A percentile compares a stretch with the other conserved stretches of the same genome.
Conservation (phyloP, 2,113 vertebrate species). For the Mus spicilegus region DNA sequence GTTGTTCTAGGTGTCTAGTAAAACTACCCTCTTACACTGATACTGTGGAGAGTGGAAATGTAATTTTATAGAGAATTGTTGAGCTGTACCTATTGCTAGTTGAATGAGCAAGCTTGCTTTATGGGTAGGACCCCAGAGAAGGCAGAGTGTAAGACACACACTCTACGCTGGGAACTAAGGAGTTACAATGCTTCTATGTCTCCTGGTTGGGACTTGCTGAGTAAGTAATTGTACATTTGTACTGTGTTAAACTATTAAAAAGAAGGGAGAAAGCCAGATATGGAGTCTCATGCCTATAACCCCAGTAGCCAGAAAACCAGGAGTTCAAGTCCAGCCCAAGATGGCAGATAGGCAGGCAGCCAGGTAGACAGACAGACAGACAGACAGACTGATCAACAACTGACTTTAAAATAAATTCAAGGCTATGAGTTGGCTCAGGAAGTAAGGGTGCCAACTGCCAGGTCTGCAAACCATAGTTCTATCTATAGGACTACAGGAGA, state of each 20-base stretch:
- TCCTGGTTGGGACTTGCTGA: not conserved
- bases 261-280: not conserved
- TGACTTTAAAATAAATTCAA: not conserved
- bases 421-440: not conserved
- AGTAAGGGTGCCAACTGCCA: not conserved
- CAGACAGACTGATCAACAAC: not conserved
- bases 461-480: not conserved
- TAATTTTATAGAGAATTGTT: not conserved
- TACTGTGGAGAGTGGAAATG: not conserved
- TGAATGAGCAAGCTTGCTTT: not conserved
- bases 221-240: not conserved
- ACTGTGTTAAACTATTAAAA: not conserved
- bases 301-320: not conserved
- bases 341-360: not conserved
- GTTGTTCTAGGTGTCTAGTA: fast-evolving
- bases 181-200: not conserved
- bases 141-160: not conserved
- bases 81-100: not conserved
- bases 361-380: not conserved
- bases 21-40: not conserved
- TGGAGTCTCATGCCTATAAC: not conserved
- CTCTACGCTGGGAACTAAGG: not conserved
- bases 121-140: not conserved
- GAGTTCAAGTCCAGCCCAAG: not conserved
- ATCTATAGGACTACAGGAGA: not conserved